These are phyloP conservation scores for Argentina silus DNA, from an alignment of 2,797 vertebrate species.

Conservation along the genomic window DNA sequence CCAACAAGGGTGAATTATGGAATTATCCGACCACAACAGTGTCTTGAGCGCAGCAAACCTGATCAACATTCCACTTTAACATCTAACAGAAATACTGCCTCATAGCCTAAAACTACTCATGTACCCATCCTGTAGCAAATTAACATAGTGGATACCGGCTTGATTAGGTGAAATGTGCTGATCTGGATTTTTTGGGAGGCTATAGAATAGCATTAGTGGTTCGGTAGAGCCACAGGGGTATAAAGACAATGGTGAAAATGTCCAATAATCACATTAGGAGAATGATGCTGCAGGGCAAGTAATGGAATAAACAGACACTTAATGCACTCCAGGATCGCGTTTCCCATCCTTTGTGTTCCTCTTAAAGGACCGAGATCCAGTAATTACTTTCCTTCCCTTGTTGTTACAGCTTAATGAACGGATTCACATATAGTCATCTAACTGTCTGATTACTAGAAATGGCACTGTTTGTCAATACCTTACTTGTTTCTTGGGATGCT, in stretches of 20 bases:
- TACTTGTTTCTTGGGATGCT: no score
- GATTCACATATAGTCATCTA: conserved; percentile 47
- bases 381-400: conserved; percentile 64
- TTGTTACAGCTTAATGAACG: conserved; percentile 60
- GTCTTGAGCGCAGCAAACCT: conserved; percentile 51
- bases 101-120: conserved; percentile 51
- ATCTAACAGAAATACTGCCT: conserved; percentile 63
- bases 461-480: no score
- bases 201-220: conserved; percentile 64
- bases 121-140: conserved; percentile 43
- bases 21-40: conserved; percentile 59
- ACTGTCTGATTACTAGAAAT: no score
- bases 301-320: conserved; percentile 71
- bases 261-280: conserved; percentile 69
- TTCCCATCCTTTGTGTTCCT: conserved; percentile 44
- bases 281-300: conserved; percentile 56
- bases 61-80: conserved; percentile 64
- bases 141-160: conserved; percentile 48
- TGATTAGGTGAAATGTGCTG: conserved; percentile 68
- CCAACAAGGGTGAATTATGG: conserved; percentile 44
- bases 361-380: conserved; percentile 62
- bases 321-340: conserved; percentile 57
- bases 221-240: conserved; percentile 50
- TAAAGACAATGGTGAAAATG: conserved; percentile 48
- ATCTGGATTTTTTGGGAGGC: conserved; percentile 56